These are phyloP conservation scores for Cylas formicarius DNA, from an alignment of 1,140 invertebrate species.

Conservation along the genomic window DNA sequence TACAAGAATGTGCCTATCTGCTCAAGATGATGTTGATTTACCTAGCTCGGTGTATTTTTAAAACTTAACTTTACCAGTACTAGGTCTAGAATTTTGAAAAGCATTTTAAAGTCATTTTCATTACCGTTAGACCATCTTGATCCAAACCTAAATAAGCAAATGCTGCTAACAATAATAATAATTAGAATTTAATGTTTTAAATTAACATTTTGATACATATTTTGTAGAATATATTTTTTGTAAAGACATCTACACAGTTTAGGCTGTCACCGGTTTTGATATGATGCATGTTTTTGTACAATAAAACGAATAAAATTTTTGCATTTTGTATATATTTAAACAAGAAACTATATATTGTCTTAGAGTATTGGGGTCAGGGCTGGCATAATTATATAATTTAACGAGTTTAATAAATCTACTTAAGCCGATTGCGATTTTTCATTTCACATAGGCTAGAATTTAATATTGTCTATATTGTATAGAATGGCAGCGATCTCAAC, in stretches of 20 bases:
- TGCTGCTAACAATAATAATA: conserved; percentile 23
- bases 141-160: conserved; percentile 10
- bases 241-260: conserved; percentile 29
- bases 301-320: conserved; percentile 19
- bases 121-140: conserved; percentile 9
- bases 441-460: too few species aligned
- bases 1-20: too few species aligned
- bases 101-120: conserved; percentile 15
- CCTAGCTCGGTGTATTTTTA: conserved; percentile 7
- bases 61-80: conserved; percentile 14
- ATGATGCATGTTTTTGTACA: conserved; percentile 32
- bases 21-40: too few species aligned
- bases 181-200: conserved; percentile 20
- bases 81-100: conserved; percentile 13
- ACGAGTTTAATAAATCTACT: conserved; percentile 29
- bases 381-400: conserved; percentile 26
- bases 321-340: conserved; percentile 30
- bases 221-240: conserved; percentile 33
- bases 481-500: too few species aligned
- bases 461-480: too few species aligned
- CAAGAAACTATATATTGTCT: too few species aligned
- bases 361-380: conserved; percentile 25
- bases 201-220: conserved; percentile 29
- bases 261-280: conserved; percentile 25
- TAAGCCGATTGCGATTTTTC: too few species aligned